A percentile compares a stretch with the other conserved stretches of the same genome.
Evolutionary conservation across 2,888 invertebrate species (phyloP).

Genomic region (Ectobius pallidus): DNA sequence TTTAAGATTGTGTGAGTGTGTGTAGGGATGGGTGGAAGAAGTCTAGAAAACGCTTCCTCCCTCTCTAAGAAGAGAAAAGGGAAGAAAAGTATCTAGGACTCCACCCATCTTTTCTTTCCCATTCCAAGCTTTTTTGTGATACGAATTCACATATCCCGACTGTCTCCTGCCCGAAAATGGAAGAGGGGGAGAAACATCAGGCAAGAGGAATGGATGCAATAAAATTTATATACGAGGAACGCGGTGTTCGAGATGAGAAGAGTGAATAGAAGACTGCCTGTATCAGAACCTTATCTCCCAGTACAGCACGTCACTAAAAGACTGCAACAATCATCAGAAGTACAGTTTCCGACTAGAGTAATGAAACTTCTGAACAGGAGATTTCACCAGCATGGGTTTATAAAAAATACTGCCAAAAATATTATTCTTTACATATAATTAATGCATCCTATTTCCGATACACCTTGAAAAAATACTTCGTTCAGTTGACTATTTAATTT

Average conservation of each 20-base stretch:
- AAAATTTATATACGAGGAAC: conserved; percentile 36
- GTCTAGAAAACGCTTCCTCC: neutral
- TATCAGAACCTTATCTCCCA: neutral
- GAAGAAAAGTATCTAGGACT: neutral
- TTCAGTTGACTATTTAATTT: too few species aligned
- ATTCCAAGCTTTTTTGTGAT: neutral
- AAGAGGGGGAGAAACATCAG: conserved; percentile 26
- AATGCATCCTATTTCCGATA: too few species aligned
- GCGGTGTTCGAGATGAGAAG: neutral
- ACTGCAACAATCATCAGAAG: too few species aligned
- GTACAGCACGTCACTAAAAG: neutral
- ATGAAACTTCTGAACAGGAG: too few species aligned
- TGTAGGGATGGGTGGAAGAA: neutral
- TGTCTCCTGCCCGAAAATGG: conserved; percentile 22
- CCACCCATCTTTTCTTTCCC: conserved; percentile 16
- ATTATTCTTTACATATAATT: too few species aligned
- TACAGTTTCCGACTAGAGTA: too few species aligned
- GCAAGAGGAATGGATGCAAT: conserved; percentile 40
- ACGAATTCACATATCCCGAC: conserved; percentile 1
- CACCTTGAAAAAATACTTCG: too few species aligned
- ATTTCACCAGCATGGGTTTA: too few species aligned
- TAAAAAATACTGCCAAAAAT: too few species aligned
- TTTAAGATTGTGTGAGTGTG: too few species aligned
- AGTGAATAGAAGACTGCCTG: neutral
- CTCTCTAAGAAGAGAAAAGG: neutral